These are phyloP conservation scores for Leptinotarsa haldemani DNA, from an alignment of 2,888 invertebrate genomes.

Conservation along the genomic window DNA sequence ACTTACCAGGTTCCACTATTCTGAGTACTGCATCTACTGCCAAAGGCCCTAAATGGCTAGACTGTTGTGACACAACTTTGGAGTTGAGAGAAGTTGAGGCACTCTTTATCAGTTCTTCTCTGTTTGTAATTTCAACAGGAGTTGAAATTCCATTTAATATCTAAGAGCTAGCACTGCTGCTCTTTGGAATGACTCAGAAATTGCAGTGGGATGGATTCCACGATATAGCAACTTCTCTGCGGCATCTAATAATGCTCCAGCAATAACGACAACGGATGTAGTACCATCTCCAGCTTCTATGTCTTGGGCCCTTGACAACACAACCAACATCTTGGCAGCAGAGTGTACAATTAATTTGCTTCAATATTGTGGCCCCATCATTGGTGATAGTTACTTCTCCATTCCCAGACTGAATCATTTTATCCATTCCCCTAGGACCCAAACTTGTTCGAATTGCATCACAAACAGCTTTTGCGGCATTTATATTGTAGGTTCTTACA, in stretches of 20 bases:
- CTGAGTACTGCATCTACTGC: slow-evolving; percentile 97
- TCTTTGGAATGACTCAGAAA: slow-evolving; percentile 96
- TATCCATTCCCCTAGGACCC: slow-evolving; percentile 99
- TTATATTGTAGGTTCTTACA: slow-evolving; percentile 94
- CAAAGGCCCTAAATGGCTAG: slow-evolving; percentile 93
- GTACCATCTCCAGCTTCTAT: slow-evolving; percentile 99
- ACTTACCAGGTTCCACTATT: slow-evolving; percentile 74
- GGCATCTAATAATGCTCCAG: slow-evolving; percentile 95
- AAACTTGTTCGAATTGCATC: slow-evolving; percentile 99
- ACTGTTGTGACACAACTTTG: slow-evolving; percentile 98
- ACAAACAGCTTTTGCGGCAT: slow-evolving; percentile 98
- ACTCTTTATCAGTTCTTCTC: slow-evolving; percentile 88
- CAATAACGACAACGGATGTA: slow-evolving; percentile 97
- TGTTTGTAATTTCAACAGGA: slow-evolving; percentile 87
- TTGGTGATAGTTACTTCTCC: slow-evolving; percentile 99
- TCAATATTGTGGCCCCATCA: slow-evolving; percentile 99
- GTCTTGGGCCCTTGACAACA: slow-evolving; percentile 98
- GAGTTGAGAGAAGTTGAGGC: slow-evolving; percentile 99
- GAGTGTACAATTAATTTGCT: slow-evolving; percentile 99
- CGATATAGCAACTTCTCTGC: slow-evolving; percentile 91
- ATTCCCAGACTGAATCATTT: slow-evolving; percentile 98
- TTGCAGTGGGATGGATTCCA: slow-evolving; percentile 97
- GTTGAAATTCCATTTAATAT: slow-evolving; percentile 87
- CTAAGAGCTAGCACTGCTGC: slow-evolving; percentile 79
- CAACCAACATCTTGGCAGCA: slow-evolving; percentile 99